Evolutionary conservation across 2,888 invertebrate genomes (phyloP).

Genomic region (Troides oblongomaculatus): DNA sequence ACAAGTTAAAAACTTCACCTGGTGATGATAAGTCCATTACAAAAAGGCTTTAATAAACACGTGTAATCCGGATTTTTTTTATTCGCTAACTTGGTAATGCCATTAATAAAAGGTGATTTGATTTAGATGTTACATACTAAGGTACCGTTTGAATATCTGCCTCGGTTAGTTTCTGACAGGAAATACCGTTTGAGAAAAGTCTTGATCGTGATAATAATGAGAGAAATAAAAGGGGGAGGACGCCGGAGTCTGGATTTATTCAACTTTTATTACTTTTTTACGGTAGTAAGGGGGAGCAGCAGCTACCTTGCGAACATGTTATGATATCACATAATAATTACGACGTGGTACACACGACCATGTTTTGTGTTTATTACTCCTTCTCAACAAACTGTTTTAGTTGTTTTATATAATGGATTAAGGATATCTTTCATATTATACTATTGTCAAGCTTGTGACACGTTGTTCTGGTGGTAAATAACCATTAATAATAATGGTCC

Average conservation of each 20-base stretch:
- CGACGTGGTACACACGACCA: not conserved
- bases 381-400: no score
- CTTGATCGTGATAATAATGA: constrained; percentile 71
- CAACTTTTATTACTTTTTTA: constrained; percentile 78
- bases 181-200: constrained; percentile 35
- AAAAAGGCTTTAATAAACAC: no score
- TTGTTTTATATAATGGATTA: no score
- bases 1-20: no score
- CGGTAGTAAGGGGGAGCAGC: constrained; percentile 51
- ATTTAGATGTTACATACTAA: not conserved
- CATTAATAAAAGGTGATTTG: not conserved
- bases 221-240: constrained; percentile 58
- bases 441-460: no score
- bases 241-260: constrained; percentile 67
- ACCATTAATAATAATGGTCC: no score
- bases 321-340: constrained; percentile 26
- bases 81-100: no score
- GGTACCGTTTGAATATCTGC: not conserved
- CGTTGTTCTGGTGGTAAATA: no score
- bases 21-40: no score
- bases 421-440: no score
- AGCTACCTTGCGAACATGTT: constrained; percentile 37
- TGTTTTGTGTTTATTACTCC: no score
- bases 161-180: constrained; percentile 41
- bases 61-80: no score